These are phyloP conservation scores for Microplitis demolitor DNA, from an alignment of 1,140 invertebrate genomes.

Conservation along the genomic window DNA sequence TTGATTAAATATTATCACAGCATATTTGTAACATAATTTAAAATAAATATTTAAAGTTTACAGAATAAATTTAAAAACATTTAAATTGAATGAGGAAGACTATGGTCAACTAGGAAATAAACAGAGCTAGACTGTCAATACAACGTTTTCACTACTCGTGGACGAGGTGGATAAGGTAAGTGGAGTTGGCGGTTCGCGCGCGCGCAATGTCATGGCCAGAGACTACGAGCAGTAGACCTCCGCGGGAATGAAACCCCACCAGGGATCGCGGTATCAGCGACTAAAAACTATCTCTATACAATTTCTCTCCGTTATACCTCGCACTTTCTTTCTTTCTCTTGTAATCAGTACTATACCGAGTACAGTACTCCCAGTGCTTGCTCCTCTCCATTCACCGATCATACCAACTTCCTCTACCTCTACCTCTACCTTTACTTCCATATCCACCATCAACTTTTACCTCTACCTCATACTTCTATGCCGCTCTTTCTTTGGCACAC, in stretches of 20 bases:
- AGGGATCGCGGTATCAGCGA: neutral
- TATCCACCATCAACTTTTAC: too few relatives aligned
- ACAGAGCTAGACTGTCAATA: constrained; percentile 46
- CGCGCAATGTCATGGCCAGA: constrained; percentile 56
- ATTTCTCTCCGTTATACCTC: neutral
- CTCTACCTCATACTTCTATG: too few relatives aligned
- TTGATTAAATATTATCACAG: too few relatives aligned
- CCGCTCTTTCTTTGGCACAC: constrained; percentile 51
- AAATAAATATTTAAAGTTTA: neutral
- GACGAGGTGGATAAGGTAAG: neutral
- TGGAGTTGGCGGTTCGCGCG: constrained; percentile 30
- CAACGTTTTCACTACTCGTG: constrained; percentile 23
- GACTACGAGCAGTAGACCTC: neutral
- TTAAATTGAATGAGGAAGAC: neutral
- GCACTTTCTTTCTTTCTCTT: constrained; percentile 4
- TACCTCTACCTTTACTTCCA: neutral
- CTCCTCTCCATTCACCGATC: neutral
- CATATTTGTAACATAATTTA: too few relatives aligned
- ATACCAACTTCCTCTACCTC: neutral
- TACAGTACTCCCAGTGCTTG: neutral
- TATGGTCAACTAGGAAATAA: neutral
- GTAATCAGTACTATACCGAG: neutral
- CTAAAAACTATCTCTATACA: constrained; percentile 12
- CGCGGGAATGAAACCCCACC: too few relatives aligned
- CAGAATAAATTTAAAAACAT: too few relatives aligned